phyloP scores from a whole-genome alignment of 2,888 invertebrate genomes.

The Acleris sparsana region DNA sequence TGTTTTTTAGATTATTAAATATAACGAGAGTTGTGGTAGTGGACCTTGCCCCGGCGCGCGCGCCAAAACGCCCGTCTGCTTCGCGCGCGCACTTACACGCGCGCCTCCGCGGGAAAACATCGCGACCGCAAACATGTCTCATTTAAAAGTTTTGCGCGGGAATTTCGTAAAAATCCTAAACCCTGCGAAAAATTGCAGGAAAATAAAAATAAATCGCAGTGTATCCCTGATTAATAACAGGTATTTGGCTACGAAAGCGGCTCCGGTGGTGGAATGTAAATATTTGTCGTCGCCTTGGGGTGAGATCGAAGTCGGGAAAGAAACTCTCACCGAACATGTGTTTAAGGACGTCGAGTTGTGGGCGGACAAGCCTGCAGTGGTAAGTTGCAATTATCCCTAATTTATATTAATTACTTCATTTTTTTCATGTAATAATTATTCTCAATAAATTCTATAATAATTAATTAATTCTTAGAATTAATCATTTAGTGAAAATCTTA shows the following conservation, averaged over 20 bases:
- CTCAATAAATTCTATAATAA: background rate
- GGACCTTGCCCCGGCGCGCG: slow-evolving; percentile 70
- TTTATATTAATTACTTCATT: background rate
- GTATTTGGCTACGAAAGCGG: slow-evolving; percentile 63
- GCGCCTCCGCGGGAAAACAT: slow-evolving; percentile 60
- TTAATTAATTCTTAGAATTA: background rate
- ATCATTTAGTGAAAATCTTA: too few species aligned
- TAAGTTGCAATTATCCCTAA: slow-evolving; percentile 68
- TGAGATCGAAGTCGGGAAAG: slow-evolving; percentile 79
- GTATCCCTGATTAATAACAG: slow-evolving; percentile 49
- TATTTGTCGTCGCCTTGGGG: slow-evolving; percentile 73
- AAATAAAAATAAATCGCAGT: slow-evolving; percentile 45
- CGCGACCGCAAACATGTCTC: slow-evolving; percentile 65
- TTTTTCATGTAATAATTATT: background rate
- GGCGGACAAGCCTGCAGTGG: slow-evolving; percentile 85
- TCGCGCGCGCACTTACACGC: slow-evolving; percentile 39
- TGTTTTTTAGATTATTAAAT: slow-evolving; percentile 48
- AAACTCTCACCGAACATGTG: slow-evolving; percentile 84
- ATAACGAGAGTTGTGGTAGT: slow-evolving; percentile 55
- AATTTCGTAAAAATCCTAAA: slow-evolving; percentile 66
- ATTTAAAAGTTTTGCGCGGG: slow-evolving; percentile 77
- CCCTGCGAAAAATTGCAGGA: slow-evolving; percentile 55
- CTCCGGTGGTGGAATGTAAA: slow-evolving; percentile 61
- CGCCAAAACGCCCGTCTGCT: slow-evolving; percentile 62
- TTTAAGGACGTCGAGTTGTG: slow-evolving; percentile 83